Percentiles rank a stretch among this genome's conserved stretches.
These are phyloP conservation scores for Hedya salicella DNA, from an alignment of 2,888 invertebrate species.

Conservation along the genomic window DNA sequence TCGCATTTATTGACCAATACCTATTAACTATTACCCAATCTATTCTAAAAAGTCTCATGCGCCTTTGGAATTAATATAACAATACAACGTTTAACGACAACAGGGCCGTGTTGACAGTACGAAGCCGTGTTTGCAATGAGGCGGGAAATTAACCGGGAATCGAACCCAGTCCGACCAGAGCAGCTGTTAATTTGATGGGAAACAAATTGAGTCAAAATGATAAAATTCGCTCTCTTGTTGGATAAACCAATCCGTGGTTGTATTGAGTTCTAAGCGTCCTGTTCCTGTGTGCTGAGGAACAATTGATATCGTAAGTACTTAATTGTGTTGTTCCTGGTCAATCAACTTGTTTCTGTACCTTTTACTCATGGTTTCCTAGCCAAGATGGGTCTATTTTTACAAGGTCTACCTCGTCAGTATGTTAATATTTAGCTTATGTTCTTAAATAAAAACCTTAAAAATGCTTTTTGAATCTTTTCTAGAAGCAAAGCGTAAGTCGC, in stretches of 20 bases:
- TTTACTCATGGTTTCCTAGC: no score
- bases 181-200: conserved; percentile 30
- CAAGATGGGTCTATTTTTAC: no score
- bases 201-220: conserved; percentile 19
- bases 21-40: conserved; percentile 13
- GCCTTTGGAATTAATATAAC: neutral
- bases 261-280: no score
- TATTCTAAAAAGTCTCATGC: neutral
- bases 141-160: conserved; percentile 57
- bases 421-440: no score
- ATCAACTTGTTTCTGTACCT: no score
- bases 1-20: conserved; percentile 5
- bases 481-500: no score
- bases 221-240: conserved; percentile 1
- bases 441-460: no score
- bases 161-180: conserved; percentile 52
- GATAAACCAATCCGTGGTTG: neutral
- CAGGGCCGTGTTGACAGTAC: conserved; percentile 52
- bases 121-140: conserved; percentile 56
- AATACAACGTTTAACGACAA: neutral
- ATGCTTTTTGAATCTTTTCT: no score
- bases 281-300: no score
- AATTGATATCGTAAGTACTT: no score
- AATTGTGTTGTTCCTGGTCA: no score
- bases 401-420: no score